Percentiles rank a stretch among this genome's conserved stretches.
Conservation (phyloP, 2,888 invertebrate genomes). For the Eurytoma californica region DNA sequence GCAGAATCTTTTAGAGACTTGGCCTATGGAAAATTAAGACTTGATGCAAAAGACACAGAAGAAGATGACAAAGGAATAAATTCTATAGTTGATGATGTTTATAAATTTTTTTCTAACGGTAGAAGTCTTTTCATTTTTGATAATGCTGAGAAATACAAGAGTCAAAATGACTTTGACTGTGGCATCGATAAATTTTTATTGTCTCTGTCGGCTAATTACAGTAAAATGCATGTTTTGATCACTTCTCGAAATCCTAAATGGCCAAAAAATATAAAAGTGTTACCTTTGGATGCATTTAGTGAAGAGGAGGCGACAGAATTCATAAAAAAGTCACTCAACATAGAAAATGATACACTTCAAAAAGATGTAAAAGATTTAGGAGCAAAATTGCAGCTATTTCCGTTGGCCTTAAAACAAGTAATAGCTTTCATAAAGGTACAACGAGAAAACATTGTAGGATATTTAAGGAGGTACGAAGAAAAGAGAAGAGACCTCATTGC, state of each 20-base stretch:
- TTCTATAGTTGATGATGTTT: constrained; percentile 1
- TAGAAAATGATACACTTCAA: constrained; percentile 6
- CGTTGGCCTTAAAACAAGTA: constrained; percentile 35
- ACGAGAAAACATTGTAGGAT: not conserved
- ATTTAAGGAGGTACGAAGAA: not conserved
- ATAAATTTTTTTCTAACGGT: constrained; percentile 5
- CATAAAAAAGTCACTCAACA: constrained; percentile 5
- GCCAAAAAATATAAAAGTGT: constrained; percentile 11
- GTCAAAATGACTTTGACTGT: constrained; percentile 1
- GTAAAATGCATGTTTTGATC: constrained; percentile 17
- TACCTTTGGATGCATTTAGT: not conserved
- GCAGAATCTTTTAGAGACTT: constrained; percentile 1
- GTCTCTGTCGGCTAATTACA: not conserved
- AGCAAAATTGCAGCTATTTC: constrained; percentile 24
- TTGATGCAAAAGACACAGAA: not conserved
- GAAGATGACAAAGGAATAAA: constrained; percentile 7
- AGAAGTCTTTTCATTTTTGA: constrained; percentile 36
- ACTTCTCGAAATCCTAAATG: constrained; percentile 31
- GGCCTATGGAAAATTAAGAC: constrained; percentile 5
- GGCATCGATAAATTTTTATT: constrained; percentile 20
- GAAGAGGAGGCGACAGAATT: constrained; percentile 30
- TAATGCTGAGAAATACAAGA: constrained; percentile 25
- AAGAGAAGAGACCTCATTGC: not conserved
- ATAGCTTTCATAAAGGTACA: constrained; percentile 26
- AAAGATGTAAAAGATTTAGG: not conserved